Conservation (phyloP, 2,888 invertebrate genomes). For the Nymphalis c-album region DNA sequence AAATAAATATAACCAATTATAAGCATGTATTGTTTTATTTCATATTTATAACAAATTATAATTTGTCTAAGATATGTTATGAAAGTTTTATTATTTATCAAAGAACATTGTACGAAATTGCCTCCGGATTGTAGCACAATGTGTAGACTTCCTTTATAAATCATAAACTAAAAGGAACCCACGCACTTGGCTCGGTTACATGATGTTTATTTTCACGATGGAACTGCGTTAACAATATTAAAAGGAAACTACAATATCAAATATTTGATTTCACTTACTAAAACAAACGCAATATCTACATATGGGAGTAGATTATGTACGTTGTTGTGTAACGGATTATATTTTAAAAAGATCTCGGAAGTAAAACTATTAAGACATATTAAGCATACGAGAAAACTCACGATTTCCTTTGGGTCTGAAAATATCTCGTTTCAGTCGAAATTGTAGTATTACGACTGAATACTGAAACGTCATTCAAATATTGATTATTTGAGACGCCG, state of each 20-base stretch:
- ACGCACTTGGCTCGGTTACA: conserved; percentile 6
- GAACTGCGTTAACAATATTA: conserved; percentile 14
- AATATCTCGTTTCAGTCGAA: too few relatives aligned
- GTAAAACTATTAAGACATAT: too few relatives aligned
- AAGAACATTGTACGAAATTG: conserved; percentile 19
- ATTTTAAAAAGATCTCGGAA: too few relatives aligned
- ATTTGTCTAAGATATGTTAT: background rate
- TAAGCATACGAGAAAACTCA: too few relatives aligned
- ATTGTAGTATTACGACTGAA: too few relatives aligned
- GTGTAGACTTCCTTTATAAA: conserved; percentile 30
- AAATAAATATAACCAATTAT: too few relatives aligned
- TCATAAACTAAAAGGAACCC: conserved; percentile 14
- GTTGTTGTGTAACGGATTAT: background rate
- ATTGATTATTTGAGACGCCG: too few relatives aligned
- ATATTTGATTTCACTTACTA: conserved; percentile 6
- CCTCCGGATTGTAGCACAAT: conserved; percentile 5
- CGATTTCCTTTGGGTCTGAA: too few relatives aligned
- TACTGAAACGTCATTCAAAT: too few relatives aligned
- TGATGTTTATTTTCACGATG: conserved; percentile 2
- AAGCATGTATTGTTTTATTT: too few relatives aligned
- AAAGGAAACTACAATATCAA: conserved; percentile 4
- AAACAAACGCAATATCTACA: background rate
- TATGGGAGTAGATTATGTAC: background rate
- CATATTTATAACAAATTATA: too few relatives aligned
- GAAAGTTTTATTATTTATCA: conserved; percentile 7